Percentiles rank a stretch among this genome's conserved stretches.
Conservation (phyloP, 2,888 invertebrate species). For the Euphydryas editha region DNA sequence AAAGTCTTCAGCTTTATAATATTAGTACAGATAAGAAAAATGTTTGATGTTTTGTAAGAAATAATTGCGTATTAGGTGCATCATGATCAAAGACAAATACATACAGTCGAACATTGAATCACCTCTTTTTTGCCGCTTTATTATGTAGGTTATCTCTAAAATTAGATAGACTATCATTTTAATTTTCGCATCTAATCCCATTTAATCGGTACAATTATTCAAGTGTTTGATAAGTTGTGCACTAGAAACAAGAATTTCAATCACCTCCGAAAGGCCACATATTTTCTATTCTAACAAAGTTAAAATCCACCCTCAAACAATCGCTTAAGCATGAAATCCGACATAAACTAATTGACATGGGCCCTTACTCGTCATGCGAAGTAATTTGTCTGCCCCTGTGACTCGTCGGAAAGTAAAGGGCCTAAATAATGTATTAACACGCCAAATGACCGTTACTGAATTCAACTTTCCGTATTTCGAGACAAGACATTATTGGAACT, state of each 20-base stretch:
- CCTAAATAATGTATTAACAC: slow-evolving; percentile 41
- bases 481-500: slow-evolving; percentile 5
- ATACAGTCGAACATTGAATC: too few species aligned
- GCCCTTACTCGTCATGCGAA: slow-evolving; percentile 57
- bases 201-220: slow-evolving; percentile 2
- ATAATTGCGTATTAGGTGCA: too few species aligned
- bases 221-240: not conserved
- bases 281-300: not conserved
- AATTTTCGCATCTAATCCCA: slow-evolving; percentile 2
- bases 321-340: slow-evolving; percentile 37
- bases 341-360: slow-evolving; percentile 60
- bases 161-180: not conserved
- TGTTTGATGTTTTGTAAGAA: too few species aligned
- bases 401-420: slow-evolving; percentile 68
- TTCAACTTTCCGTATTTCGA: slow-evolving; percentile 20
- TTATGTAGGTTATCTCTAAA: not conserved
- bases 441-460: slow-evolving; percentile 36
- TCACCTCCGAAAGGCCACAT: not conserved
- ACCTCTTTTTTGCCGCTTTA: not conserved
- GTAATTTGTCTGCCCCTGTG: slow-evolving; percentile 67
- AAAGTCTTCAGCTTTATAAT: too few species aligned
- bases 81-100: too few species aligned
- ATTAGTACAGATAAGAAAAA: too few species aligned
- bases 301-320: slow-evolving; percentile 23
- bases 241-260: not conserved